A percentile compares a stretch with the other conserved stretches of the same genome.
These are phyloP conservation scores for Aphyosemion australe DNA, from an alignment of 2,113 vertebrate genomes.

Conservation along the genomic window DNA sequence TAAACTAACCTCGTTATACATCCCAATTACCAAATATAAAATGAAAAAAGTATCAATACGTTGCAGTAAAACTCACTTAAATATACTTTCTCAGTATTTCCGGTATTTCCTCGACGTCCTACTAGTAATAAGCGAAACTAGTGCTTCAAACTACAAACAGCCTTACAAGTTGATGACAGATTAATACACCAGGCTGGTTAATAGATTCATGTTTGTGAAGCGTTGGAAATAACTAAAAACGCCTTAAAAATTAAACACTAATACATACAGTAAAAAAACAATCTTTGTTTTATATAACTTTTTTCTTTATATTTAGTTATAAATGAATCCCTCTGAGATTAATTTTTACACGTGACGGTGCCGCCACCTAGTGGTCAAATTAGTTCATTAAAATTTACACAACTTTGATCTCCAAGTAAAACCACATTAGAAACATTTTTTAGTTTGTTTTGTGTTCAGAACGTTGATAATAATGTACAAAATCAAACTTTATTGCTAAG, in stretches of 20 bases:
- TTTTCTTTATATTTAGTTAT: neutral
- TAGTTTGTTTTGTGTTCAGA: too few relatives aligned
- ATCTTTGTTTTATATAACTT: neutral
- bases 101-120: slow-evolving; percentile 41
- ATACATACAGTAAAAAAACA: neutral
- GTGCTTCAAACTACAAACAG: slow-evolving; percentile 48
- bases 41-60: neutral
- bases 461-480: neutral
- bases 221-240: neutral
- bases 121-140: slow-evolving; percentile 26
- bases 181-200: slow-evolving; percentile 3
- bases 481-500: neutral
- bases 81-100: slow-evolving; percentile 34
- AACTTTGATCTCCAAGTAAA: neutral
- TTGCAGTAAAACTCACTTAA: neutral
- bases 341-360: neutral
- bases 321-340: too few relatives aligned
- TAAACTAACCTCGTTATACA: fast-evolving
- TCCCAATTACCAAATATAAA: neutral
- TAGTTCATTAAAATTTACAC: neutral
- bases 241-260: neutral
- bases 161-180: slow-evolving; percentile 37
- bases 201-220: neutral
- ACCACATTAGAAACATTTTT: too few relatives aligned
- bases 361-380: slow-evolving; percentile 36